Evolutionary conservation across 2,888 invertebrate genomes (phyloP).

Genomic region (Meliscaeva auricollis): DNA sequence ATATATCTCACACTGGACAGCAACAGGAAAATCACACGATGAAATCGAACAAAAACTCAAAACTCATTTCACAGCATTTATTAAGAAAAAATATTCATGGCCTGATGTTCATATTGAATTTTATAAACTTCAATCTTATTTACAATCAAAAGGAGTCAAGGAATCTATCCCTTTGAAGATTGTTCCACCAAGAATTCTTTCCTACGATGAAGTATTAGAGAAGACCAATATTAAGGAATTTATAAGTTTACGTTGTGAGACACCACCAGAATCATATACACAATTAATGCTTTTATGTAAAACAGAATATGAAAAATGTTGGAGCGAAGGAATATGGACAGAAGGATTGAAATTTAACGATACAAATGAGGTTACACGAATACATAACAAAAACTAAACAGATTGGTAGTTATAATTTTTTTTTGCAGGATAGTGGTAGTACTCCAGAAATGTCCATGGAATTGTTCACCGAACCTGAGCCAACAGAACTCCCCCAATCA

Average conservation of each 20-base stretch:
- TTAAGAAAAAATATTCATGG: slow-evolving; percentile 28
- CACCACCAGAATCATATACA: slow-evolving; percentile 43
- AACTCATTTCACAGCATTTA: slow-evolving; percentile 9
- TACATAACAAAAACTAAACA: neutral
- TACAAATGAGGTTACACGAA: slow-evolving; percentile 25
- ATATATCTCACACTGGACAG: neutral
- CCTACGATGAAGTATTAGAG: slow-evolving; percentile 51
- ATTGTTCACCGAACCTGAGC: neutral
- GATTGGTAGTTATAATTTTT: neutral
- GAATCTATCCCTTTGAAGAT: slow-evolving; percentile 17
- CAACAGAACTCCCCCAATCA: neutral
- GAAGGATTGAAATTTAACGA: slow-evolving; percentile 40
- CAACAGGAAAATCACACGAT: neutral
- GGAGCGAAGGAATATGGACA: slow-evolving; percentile 36
- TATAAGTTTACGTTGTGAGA: slow-evolving; percentile 9
- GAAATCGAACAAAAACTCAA: neutral
- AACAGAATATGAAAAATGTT: slow-evolving; percentile 40
- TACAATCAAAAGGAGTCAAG: slow-evolving; percentile 32
- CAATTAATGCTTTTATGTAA: slow-evolving; percentile 32
- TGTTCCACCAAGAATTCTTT: slow-evolving; percentile 52
- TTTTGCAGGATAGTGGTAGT: neutral
- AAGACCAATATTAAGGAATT: slow-evolving; percentile 56
- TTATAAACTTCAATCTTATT: neutral
- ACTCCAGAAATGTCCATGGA: neutral
- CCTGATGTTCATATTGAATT: slow-evolving; percentile 19